These are phyloP conservation scores for Chymomyza caudatula DNA, from an alignment of 2,888 invertebrate species.

Conservation along the genomic window DNA sequence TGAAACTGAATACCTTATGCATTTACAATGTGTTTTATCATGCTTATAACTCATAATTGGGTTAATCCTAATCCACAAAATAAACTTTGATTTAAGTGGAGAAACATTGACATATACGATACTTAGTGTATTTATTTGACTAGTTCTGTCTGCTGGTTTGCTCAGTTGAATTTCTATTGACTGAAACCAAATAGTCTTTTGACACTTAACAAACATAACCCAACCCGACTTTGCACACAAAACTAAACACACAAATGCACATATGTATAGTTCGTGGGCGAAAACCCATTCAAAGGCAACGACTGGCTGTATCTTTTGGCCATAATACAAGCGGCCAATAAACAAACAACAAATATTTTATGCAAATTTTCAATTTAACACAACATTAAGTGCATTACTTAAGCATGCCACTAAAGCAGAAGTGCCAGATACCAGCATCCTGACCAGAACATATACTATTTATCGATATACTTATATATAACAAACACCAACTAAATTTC, in stretches of 20 bases:
- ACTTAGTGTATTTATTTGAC: not conserved
- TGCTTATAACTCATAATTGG: not conserved
- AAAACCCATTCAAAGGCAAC: too few relatives aligned
- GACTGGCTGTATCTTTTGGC: not conserved
- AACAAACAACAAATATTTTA: slow-evolving; percentile 68
- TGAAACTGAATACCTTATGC: not conserved
- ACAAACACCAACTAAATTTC: slow-evolving; percentile 33
- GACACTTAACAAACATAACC: not conserved
- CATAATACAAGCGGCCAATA: slow-evolving; percentile 37
- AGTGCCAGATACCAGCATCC: not conserved
- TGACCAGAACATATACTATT: slow-evolving; percentile 13
- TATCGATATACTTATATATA: slow-evolving; percentile 32
- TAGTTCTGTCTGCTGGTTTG: not conserved
- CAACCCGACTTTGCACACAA: not conserved
- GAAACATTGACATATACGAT: not conserved
- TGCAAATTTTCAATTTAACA: slow-evolving; percentile 71
- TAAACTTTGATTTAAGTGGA: not conserved
- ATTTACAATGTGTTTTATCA: not conserved
- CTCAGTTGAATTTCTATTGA: not conserved
- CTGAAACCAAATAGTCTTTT: not conserved
- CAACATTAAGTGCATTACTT: slow-evolving; percentile 59
- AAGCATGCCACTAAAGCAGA: slow-evolving; percentile 16
- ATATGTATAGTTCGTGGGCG: not conserved
- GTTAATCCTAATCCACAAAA: not conserved
- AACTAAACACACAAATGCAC: not conserved